These are phyloP conservation scores for Biston stratarius DNA, from an alignment of 2,888 invertebrate species.

Conservation along the genomic window DNA sequence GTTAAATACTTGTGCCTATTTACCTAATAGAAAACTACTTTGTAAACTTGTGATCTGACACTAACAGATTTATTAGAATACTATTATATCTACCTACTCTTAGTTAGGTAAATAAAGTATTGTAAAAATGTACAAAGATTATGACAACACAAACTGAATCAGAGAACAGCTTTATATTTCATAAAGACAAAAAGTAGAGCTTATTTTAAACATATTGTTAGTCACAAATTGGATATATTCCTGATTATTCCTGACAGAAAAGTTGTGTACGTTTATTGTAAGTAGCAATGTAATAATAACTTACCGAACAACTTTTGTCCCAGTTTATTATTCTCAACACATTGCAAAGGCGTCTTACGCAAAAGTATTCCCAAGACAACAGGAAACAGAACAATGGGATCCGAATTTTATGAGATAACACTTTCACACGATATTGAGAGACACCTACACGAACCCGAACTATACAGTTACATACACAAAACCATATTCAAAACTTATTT, in stretches of 20 bases:
- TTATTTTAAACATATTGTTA: background rate
- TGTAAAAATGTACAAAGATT: too few species aligned
- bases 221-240: background rate
- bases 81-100: too few species aligned
- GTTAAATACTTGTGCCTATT: too few species aligned
- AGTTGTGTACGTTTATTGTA: background rate
- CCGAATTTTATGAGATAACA: constrained; percentile 84
- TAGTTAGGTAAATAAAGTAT: too few species aligned
- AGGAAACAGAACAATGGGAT: constrained; percentile 84
- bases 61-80: too few species aligned
- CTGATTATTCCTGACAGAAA: background rate
- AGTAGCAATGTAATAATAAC: constrained; percentile 26
- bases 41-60: too few species aligned
- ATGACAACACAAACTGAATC: too few species aligned
- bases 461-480: constrained; percentile 72
- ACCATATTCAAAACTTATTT: constrained; percentile 40
- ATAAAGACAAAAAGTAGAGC: background rate
- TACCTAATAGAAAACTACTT: too few species aligned
- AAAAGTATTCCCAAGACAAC: constrained; percentile 76
- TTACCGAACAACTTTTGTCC: constrained; percentile 53
- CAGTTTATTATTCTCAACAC: constrained; percentile 47
- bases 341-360: constrained; percentile 67
- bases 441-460: constrained; percentile 77
- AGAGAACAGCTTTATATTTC: background rate
- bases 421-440: constrained; percentile 81